Evolutionary conservation across 2,797 vertebrate genomes (phyloP).

Genomic region (Vipera ursinii): DNA sequence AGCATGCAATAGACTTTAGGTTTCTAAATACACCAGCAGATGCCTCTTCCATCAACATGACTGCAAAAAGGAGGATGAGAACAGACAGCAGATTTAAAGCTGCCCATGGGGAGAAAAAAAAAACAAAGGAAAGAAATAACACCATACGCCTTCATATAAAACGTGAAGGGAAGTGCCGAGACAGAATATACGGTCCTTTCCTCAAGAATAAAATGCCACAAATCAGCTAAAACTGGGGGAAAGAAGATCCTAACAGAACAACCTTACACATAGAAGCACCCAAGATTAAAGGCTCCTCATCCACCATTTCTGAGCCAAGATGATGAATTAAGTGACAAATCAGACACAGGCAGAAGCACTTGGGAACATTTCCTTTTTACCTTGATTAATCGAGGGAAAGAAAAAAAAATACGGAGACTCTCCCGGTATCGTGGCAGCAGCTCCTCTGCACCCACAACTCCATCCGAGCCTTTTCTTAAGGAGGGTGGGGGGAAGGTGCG

Average conservation of each 20-base stretch:
- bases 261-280: neutral
- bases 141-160: neutral
- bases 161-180: neutral
- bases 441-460: neutral
- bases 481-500: neutral
- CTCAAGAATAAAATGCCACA: neutral
- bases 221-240: no score
- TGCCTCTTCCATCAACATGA: constrained; percentile 61
- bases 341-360: neutral
- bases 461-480: neutral
- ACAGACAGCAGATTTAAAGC: constrained; percentile 1
- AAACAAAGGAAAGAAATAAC: neutral
- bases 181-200: neutral
- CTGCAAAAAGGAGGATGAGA: constrained; percentile 9
- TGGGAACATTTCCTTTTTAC: neutral
- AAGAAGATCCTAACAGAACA: neutral
- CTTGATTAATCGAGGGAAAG: neutral
- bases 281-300: neutral
- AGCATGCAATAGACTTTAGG: constrained; percentile 64
- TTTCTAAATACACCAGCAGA: neutral
- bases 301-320: neutral
- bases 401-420: neutral
- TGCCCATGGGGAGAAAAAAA: neutral
- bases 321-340: neutral
- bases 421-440: neutral